These are phyloP conservation scores for Notocelia uddmanniana DNA, from an alignment of 2,888 invertebrate species.

Conservation along the genomic window DNA sequence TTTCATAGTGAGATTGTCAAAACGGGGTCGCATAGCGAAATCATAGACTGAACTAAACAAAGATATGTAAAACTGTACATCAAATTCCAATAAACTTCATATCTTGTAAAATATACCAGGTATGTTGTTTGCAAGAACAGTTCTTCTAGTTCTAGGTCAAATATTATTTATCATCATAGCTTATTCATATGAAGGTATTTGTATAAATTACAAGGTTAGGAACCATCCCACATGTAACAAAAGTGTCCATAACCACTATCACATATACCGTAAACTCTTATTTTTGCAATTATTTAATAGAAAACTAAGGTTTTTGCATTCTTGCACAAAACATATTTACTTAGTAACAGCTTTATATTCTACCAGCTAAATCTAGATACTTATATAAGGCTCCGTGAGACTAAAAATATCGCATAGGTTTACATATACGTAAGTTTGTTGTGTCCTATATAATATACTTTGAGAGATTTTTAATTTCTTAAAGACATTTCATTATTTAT, in stretches of 20 bases:
- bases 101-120: too few relatives aligned
- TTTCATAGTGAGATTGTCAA: too few relatives aligned
- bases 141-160: background rate
- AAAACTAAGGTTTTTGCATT: slow-evolving; percentile 56
- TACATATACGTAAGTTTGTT: slow-evolving; percentile 39
- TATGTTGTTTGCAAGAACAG: too few relatives aligned
- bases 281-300: slow-evolving; percentile 47
- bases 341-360: slow-evolving; percentile 26
- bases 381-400: slow-evolving; percentile 36
- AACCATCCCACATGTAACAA: slow-evolving; percentile 10
- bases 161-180: background rate
- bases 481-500: slow-evolving; percentile 49
- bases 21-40: too few relatives aligned
- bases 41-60: too few relatives aligned
- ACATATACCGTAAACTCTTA: background rate
- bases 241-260: background rate
- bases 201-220: background rate
- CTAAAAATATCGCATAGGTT: slow-evolving; percentile 46
- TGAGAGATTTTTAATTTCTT: slow-evolving; percentile 56
- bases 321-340: slow-evolving; percentile 19
- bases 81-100: too few relatives aligned
- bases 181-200: background rate
- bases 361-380: slow-evolving; percentile 29
- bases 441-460: slow-evolving; percentile 11
- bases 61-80: too few relatives aligned